These are phyloP conservation scores for Dromiciops gliroides DNA, from an alignment of 2,113 vertebrate genomes.

Conservation along the genomic window DNA sequence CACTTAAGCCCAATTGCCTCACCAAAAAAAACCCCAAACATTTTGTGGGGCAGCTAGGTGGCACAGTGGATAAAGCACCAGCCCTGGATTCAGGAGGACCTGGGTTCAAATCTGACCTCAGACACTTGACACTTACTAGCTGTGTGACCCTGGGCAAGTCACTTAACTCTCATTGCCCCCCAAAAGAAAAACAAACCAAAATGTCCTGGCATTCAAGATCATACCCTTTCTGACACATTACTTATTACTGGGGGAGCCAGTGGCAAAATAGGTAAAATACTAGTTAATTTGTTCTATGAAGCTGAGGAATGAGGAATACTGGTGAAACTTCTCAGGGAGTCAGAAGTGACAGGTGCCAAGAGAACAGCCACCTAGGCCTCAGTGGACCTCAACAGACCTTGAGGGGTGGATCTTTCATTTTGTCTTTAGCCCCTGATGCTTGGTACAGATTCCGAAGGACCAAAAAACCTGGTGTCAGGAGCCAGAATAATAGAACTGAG, in stretches of 20 bases:
- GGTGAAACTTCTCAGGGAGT: neutral
- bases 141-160: too few relatives aligned
- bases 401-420: neutral
- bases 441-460: neutral
- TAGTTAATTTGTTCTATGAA: constrained; percentile 3
- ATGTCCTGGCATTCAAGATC: neutral
- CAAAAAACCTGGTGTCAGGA: neutral
- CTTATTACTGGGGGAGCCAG: constrained; percentile 15
- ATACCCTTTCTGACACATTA: neutral
- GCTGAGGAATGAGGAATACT: neutral
- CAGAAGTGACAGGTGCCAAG: neutral
- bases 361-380: neutral
- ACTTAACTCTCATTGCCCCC: too few relatives aligned
- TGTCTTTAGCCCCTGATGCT: neutral
- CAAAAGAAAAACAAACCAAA: too few relatives aligned
- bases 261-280: neutral
- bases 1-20: too few relatives aligned
- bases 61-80: too few relatives aligned
- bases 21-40: too few relatives aligned
- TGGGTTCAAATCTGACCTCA: too few relatives aligned
- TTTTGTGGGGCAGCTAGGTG: too few relatives aligned
- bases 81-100: too few relatives aligned
- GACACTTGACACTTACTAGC: too few relatives aligned
- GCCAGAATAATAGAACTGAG: neutral
- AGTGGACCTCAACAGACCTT: neutral